Conservation (phyloP, 2,113 vertebrate genomes). For the Mus spicilegus region DNA sequence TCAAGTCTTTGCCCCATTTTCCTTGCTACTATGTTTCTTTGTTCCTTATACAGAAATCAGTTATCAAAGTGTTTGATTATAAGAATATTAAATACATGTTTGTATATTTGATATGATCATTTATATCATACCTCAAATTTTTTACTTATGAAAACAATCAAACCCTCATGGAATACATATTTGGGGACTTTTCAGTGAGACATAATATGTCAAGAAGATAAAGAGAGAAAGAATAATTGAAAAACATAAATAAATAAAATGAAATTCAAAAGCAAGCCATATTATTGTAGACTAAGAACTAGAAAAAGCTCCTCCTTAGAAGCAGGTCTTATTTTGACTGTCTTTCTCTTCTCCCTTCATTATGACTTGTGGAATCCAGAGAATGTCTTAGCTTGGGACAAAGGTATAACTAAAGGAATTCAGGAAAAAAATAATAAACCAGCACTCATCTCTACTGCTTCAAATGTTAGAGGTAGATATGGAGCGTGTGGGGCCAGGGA, state of each 20-base stretch:
- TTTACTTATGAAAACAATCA: conserved; percentile 33
- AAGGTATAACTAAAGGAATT: background rate
- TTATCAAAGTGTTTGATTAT: conserved; percentile 24
- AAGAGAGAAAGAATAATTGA: conserved; percentile 50
- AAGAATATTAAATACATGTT: conserved; percentile 6
- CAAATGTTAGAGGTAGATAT: background rate
- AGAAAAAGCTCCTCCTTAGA: background rate
- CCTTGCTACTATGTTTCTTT: background rate
- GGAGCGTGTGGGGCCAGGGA: background rate
- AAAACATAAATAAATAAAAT: conserved; percentile 57
- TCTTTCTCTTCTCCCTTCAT: background rate
- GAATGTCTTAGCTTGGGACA: background rate
- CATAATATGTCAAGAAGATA: conserved; percentile 27
- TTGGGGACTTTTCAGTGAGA: background rate
- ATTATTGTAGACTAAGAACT: background rate
- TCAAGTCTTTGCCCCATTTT: background rate
- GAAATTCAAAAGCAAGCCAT: conserved; percentile 16
- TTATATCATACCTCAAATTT: background rate
- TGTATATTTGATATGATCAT: conserved; percentile 37
- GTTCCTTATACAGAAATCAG: background rate
- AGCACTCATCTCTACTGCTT: background rate
- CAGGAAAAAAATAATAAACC: background rate
- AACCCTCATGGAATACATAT: conserved; percentile 27
- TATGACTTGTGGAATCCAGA: background rate
- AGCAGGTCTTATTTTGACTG: background rate